Evolutionary conservation across 1,140 invertebrate genomes (phyloP), one percentile per base, ranked within the genome.

Genomic region (Drosophila ogumai): DNA sequence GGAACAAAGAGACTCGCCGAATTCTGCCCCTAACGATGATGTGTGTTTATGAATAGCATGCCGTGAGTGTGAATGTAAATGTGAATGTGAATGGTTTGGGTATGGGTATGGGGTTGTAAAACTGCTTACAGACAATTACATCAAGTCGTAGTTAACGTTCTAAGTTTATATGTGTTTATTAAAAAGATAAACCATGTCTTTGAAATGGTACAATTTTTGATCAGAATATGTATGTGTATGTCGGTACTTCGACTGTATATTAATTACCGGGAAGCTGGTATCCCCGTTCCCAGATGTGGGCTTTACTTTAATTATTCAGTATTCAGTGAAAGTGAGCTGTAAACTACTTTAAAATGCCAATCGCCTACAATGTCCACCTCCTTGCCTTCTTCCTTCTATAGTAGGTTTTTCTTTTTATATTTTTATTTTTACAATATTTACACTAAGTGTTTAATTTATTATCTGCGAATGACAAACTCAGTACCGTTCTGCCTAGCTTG

Each of bases 401-500:
- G 86, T 87, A 82, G 55, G 64, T 87, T 66, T 65, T 82, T n/a
- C 10, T 49, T 49, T 47, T 32, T 73, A 68, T 73, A 68, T 61
- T 79, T 84, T 80, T 74, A 47, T 75, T 84, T 88, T 88, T 88
- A 88, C 84, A 88, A 88, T 88, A 88, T 88, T 88, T 88, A 88
- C 84, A 88, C 84, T 88, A 88, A 88, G 85, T 90, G 81, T 84
- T 68, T 46, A 44, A 47, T 54, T 60, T 64, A 41, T 55, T 80
- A 78, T 57, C 41, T 44, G 54, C 31, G 69, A 73, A 72, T 76
- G 54, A 77, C 47, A 43, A 76, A 71, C 25, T 55, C 60, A 40
- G 54, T 47, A 57, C 15, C 50, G 63, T 59, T 88, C 63, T 72
- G 75, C 28, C 44, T 72, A 65, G 58, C 40, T 71, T 88, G 80